Base-by-base conservation (phyloP, 2,797 vertebrate genomes). In the Remorina albescens region DNA sequence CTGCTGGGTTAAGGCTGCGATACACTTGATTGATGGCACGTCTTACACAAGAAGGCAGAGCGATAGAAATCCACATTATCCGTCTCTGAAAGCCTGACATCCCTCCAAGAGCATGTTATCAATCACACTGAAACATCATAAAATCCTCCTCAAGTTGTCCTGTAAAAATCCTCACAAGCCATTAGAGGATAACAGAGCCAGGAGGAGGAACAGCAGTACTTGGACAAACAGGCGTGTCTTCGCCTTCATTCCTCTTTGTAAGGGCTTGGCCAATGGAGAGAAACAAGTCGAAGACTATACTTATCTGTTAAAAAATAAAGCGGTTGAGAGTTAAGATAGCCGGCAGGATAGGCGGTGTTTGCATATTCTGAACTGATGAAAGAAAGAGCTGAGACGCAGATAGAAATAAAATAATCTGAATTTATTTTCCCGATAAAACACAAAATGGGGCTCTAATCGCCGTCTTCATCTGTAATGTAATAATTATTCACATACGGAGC, bases 1-100 rank as follows among this genome's bases (percentile, higher is more conserved):
- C 92, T 89, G 91, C 82, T 83, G 77, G 88, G 90, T 93, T 93
- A 93, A 91, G 86, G 91, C 78, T 74, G 72, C 66, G 84, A 93
- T 87, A 79, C 84, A 77, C 71, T 76, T 92, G 92, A 95, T 92
- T 90, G 92, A 94, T 93, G 87, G 90, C 62, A 75, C 78, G 87
- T 93, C 90, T 90, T 91, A 92, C 85, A 67, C 69, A 71, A 91
- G 84, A 88, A 88, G 92, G 90, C 92, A 92, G 87, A 91, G 82
- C 89, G 91, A 93, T 92, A 93, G 91, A 94, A 93, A 94, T 93
- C 91, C 90, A 91, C 90, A 94, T 93, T 91, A 92, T 94, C 90
- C 78, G 78, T 91, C 91, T 92, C 86, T 91, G 88, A 92, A 92
- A 93, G 90, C 86, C 92, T 92, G 91, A 94, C 92, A 91, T 90